Evolutionary conservation across 2,888 invertebrate genomes (phyloP).

Genomic region (Apamea anceps): DNA sequence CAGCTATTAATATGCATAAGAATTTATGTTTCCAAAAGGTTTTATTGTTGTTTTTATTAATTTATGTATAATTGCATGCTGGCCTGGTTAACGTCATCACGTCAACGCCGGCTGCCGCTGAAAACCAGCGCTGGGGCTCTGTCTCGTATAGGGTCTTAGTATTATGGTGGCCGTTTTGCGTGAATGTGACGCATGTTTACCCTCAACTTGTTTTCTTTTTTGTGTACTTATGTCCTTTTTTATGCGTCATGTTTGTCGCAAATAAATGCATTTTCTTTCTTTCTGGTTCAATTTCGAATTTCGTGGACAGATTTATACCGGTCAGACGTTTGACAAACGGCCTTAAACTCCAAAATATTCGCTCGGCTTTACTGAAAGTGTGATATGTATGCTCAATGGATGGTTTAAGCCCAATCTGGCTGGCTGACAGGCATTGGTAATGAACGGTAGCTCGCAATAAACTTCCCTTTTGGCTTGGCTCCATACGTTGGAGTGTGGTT

Average conservation of each 20-base stretch:
- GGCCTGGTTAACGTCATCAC: no score
- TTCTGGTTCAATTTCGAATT: conserved; percentile 49
- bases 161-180: no score
- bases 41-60: no score
- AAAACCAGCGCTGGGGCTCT: no score
- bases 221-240: no score
- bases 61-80: no score
- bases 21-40: conserved; percentile 43
- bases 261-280: no score
- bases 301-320: conserved; percentile 53
- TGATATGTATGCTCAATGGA: conserved; percentile 58
- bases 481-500: conserved; percentile 70
- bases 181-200: no score
- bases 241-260: no score
- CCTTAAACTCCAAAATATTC: conserved; percentile 53
- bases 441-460: conserved; percentile 66
- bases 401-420: conserved; percentile 71
- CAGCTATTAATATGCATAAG: conserved; percentile 38
- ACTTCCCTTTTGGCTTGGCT: conserved; percentile 71
- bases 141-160: no score
- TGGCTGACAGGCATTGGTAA: conserved; percentile 72
- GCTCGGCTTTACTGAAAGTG: conserved; percentile 46
- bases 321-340: conserved; percentile 55
- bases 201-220: no score
- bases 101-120: no score